Evolutionary conservation across 2,113 vertebrate species (phyloP).

Genomic region (Mus musculus): DNA sequence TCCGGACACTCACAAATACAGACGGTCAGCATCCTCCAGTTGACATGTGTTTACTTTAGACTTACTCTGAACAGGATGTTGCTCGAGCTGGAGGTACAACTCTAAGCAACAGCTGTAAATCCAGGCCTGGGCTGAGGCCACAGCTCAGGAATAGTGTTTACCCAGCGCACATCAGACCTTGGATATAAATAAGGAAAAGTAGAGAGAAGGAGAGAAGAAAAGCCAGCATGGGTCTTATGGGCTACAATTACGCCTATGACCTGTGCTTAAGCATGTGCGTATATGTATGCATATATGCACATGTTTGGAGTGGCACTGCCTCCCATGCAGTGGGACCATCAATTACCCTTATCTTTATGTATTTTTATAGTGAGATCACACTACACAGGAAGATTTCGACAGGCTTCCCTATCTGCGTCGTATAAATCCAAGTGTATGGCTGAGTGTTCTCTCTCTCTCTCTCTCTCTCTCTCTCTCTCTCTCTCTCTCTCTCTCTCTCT

Average conservation of each 20-base stretch:
- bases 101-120: background rate
- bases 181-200: background rate
- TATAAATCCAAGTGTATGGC: background rate
- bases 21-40: background rate
- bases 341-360: background rate
- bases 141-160: background rate
- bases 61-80: background rate
- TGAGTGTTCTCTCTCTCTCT: background rate
- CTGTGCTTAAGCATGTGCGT: background rate
- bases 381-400: background rate
- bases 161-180: background rate
- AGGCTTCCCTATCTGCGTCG: background rate
- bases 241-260: too few relatives aligned
- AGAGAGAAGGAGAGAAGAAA: background rate
- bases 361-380: background rate
- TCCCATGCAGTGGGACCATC: background rate
- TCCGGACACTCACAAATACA: background rate
- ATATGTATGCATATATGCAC: background rate
- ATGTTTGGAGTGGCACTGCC: rapidly evolving
- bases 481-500: too few relatives aligned
- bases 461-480: too few relatives aligned
- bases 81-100: background rate
- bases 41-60: background rate
- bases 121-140: background rate
- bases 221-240: background rate